phyloP scores from a whole-genome alignment of 2,888 invertebrate genomes.

The Sipha maydis region DNA sequence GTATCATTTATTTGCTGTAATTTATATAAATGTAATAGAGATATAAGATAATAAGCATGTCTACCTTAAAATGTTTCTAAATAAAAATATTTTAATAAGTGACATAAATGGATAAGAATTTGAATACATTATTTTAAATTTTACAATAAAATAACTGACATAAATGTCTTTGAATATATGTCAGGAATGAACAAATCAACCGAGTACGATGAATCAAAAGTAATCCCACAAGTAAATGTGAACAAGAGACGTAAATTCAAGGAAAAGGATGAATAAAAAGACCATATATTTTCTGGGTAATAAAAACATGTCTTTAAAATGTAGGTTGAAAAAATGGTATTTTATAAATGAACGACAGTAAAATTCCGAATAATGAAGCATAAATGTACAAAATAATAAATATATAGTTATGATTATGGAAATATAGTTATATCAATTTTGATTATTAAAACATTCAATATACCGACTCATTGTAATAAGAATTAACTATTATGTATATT shows the following conservation, averaged over 20 bases:
- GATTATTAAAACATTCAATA: constrained; percentile 18
- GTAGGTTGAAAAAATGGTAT: neutral
- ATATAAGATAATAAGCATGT: too few relatives aligned
- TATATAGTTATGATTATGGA: neutral
- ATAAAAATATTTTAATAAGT: too few relatives aligned
- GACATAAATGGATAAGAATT: too few relatives aligned
- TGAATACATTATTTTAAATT: too few relatives aligned
- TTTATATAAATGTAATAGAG: too few relatives aligned
- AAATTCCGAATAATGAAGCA: constrained; percentile 1
- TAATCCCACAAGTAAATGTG: neutral
- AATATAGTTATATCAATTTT: constrained; percentile 8
- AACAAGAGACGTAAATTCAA: neutral
- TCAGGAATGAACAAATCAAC: neutral
- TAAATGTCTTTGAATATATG: neutral
- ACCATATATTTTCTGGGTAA: neutral
- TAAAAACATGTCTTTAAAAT: neutral
- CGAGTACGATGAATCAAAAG: neutral
- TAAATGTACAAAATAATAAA: neutral
- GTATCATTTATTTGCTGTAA: too few relatives aligned
- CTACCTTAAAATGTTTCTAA: too few relatives aligned
- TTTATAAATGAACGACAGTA: neutral
- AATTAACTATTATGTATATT: neutral
- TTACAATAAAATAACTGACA: too few relatives aligned
- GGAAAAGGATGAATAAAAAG: neutral
- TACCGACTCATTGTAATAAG: neutral